Evolutionary conservation across 1,140 invertebrate species (phyloP).

Genomic region (Triops cancriformis): DNA sequence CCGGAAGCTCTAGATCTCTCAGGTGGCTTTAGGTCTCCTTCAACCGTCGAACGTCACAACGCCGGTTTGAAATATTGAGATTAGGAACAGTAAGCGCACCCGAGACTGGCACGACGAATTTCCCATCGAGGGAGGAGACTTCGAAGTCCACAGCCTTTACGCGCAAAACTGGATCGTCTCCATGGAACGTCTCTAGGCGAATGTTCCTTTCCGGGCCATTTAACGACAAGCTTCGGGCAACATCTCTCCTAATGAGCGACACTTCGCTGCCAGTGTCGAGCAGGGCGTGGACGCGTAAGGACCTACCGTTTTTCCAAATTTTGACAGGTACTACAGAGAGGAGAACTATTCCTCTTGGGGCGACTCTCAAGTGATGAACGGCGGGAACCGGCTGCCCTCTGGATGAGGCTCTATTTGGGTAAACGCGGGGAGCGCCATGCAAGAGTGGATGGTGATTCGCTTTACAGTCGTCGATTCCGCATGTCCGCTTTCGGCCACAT

Average conservation of each 20-base stretch:
- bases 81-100: slow-evolving; percentile 2
- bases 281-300: not conserved
- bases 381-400: not conserved
- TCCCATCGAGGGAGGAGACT: not conserved
- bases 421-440: slow-evolving; percentile 19
- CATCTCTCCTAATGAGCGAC: slow-evolving; percentile 3
- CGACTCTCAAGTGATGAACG: not conserved
- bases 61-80: not conserved
- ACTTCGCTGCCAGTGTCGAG: slow-evolving; percentile 24
- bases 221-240: not conserved
- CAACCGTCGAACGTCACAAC: not conserved
- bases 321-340: not conserved
- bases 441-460: slow-evolving; percentile 23
- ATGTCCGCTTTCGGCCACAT: not conserved
- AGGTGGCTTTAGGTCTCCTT: not conserved
- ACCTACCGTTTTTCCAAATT: not conserved
- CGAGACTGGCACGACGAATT: not conserved
- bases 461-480: slow-evolving; percentile 21
- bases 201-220: not conserved
- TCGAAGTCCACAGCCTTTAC: not conserved
- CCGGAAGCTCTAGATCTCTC: not conserved
- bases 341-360: not conserved
- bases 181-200: slow-evolving; percentile 16
- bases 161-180: not conserved
- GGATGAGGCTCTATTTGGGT: not conserved